Base-by-base conservation (phyloP, 2,888 invertebrate genomes). In the Acleris sparsana region DNA sequence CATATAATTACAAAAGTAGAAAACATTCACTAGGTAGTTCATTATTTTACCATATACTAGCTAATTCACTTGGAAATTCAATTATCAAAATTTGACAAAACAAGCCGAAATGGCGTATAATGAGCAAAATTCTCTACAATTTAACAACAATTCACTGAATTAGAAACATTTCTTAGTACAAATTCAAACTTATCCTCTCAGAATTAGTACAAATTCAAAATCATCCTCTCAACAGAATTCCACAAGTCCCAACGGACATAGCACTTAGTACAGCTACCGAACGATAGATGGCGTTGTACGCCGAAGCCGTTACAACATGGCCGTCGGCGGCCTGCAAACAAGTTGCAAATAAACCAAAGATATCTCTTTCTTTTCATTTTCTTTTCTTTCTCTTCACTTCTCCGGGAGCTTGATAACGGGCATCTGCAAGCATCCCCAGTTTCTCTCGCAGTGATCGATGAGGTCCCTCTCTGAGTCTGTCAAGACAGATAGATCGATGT, bases 381-480 rank as follows among this genome's bases (percentile, higher is more conserved):
- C 33, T 33, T 33, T 33, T 33, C 59, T 58, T 17, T 3, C 3
- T 17, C 71, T 87, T 93, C 94, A 94, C 91, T 94, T 93, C 78
- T 93, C 93, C 3, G 96, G 96, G 58, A 96, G 83, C 82, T 95
- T 94, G 70, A 96, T 93, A 63, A 95, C 93, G 68, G 95, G 95
- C 72, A 93, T 89, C 70, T 94, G 94, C 44, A 93, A 92, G 74
- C 93, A 93, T 70, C 94, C 94, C 93, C 95, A 94, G 68, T 94
- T 94, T 69, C 93, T 92, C 77, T 95, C 95, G 76, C 95, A 96
- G 80, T 94, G 94, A 71, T 95, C 94, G 29, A 95, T 93, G 72
- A 96, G 77, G 58, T 93, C 90, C 76, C 93, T 94, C 77, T 96
- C 96, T 0, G 94, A 84, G 33, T 94, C 94, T 0, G 95, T 94